Base-by-base conservation (phyloP, 2,888 invertebrate species). In the Argyresthia albistria region DNA sequence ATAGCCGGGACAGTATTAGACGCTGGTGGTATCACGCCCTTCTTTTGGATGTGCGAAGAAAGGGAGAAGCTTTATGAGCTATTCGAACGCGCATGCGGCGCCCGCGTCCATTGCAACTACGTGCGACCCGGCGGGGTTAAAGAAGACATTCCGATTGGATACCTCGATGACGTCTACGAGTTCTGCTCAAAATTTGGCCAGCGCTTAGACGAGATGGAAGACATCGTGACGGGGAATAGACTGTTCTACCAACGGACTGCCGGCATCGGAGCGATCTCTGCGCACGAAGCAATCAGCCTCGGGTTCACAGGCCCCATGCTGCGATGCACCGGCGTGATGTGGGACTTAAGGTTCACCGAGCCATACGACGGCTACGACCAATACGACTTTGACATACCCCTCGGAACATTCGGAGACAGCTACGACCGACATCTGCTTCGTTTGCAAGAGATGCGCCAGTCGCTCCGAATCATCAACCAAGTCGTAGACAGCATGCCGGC, bases 41-140 rank as follows among this genome's bases (percentile, higher is more conserved):
- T 96, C 66, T 96, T 97, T 76, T 97, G 96, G 96, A 88, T 95
- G 68, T 96, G 95, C 72, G 96, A 97, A 76, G 97, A 95, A 76
- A 88, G 95, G 50, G 96, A 96, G 77, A 96, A 96, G 79, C 76
- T 96, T 57, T 92, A 93, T 77, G 97, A 97, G 73, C 90, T 95
- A 60, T 95, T 92, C 66, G 97, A 97, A 71, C 88, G 96, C 57
- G 91, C 92, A 0, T 93, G 92, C 46, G 97, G 97, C 0, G 93
- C 95, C 50, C 89, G 97, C 43, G 90, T 97, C 88, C 96, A 97
- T 71, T 92, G 93, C 49, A 92, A 91, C 4, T 97, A 96, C 67
- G 87, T 95, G 50, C 88, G 95, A 35, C 93, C 95, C 0, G 97
- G 97, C 0, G 96, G 97, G 16, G 96, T 97, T 0, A 76, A 90